Conservation (phyloP, 2,888 invertebrate genomes). For the Atherix ibis region DNA sequence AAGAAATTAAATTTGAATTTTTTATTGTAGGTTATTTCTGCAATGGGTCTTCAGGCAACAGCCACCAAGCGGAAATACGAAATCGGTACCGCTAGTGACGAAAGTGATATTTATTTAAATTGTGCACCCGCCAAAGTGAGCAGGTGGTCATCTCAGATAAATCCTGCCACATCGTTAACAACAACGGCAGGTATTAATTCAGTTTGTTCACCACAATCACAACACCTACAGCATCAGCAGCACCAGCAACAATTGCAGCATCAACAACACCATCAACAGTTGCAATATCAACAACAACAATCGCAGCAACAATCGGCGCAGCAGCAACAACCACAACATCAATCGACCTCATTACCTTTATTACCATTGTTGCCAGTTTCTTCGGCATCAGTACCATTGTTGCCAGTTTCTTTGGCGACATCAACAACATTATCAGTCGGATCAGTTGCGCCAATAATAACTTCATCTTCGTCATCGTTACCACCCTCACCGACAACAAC, state of each 20-base stretch:
- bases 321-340: slow-evolving; percentile 17
- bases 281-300: slow-evolving; percentile 9
- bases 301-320: slow-evolving; percentile 5
- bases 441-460: not conserved
- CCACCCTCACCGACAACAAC: slow-evolving; percentile 10
- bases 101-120: slow-evolving; percentile 35
- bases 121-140: slow-evolving; percentile 40
- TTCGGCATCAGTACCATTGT: not conserved
- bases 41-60: slow-evolving; percentile 57
- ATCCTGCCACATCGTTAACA: slow-evolving; percentile 13
- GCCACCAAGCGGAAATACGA: slow-evolving; percentile 54
- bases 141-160: slow-evolving; percentile 33
- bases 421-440: not conserved
- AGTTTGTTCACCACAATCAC: slow-evolving; percentile 20
- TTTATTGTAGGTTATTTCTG: slow-evolving; percentile 38
- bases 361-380: slow-evolving; percentile 20
- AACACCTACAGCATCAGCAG: slow-evolving; percentile 7
- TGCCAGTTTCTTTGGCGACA: slow-evolving; percentile 9
- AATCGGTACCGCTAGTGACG: slow-evolving; percentile 30
- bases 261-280: slow-evolving; percentile 3
- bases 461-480: too few species aligned
- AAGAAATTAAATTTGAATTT: too few species aligned
- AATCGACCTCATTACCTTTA: slow-evolving; percentile 25
- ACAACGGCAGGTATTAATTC: slow-evolving; percentile 18
- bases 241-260: slow-evolving; percentile 6